Conservation (phyloP, 2,113 vertebrate species). For the Lagopus muta region DNA sequence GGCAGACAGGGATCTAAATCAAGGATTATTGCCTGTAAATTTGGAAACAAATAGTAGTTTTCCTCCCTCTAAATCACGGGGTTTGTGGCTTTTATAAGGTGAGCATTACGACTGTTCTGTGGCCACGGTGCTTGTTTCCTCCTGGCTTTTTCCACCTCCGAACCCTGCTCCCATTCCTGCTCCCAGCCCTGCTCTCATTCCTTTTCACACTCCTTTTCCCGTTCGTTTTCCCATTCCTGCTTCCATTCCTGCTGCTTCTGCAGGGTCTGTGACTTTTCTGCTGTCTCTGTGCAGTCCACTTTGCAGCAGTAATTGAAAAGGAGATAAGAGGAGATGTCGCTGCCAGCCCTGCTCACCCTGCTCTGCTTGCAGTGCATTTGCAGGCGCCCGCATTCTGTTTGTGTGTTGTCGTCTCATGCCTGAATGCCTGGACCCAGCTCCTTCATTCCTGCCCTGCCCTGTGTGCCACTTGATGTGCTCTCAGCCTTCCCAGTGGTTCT, state of each 20-base stretch:
- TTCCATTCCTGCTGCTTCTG: neutral
- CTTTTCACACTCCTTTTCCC: no score
- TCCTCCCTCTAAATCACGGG: conserved; percentile 71
- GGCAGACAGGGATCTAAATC: conserved; percentile 78
- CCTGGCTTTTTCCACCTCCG: neutral
- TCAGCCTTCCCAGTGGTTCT: neutral
- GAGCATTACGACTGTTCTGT: conserved; percentile 23
- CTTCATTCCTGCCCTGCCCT: neutral
- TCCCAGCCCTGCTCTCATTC: no score
- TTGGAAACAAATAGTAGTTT: conserved; percentile 82
- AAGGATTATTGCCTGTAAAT: conserved; percentile 81
- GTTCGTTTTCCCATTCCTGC: no score
- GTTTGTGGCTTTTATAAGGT: conserved; percentile 69
- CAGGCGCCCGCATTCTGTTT: neutral
- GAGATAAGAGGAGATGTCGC: neutral
- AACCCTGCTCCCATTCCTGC: no score
- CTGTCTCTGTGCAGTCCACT: neutral
- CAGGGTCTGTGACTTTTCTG: neutral
- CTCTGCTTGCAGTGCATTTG: neutral
- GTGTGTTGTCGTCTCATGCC: neutral
- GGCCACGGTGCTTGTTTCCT: neutral
- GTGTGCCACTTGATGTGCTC: neutral
- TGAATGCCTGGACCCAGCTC: neutral
- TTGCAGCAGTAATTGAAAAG: neutral
- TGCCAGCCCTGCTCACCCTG: neutral